A percentile compares a stretch with the other conserved stretches of the same genome.
These are phyloP conservation scores for Tiphia femorata DNA, from an alignment of 2,888 invertebrate species.

Conservation along the genomic window DNA sequence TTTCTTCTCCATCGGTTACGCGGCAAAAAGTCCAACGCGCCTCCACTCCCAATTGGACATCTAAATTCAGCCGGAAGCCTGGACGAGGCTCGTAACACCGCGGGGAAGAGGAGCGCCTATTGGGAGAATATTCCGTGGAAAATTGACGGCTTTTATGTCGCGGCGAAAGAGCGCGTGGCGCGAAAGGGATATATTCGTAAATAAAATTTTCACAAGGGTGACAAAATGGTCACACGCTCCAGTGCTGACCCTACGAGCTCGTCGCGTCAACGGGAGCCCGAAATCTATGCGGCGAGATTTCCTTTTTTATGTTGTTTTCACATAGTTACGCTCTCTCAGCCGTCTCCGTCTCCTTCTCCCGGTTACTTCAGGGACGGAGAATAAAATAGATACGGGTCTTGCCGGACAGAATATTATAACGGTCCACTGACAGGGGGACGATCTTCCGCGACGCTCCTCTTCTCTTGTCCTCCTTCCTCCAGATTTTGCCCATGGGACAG, in stretches of 20 bases:
- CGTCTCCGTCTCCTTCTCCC: no score
- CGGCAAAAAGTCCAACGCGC: constrained; percentile 10
- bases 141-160: constrained; percentile 33
- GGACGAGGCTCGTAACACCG: constrained; percentile 27
- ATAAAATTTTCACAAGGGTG: constrained; percentile 60
- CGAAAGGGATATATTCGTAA: constrained; percentile 51
- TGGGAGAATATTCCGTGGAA: constrained; percentile 23
- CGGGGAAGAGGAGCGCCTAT: no score
- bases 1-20: background rate
- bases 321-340: constrained; percentile 59
- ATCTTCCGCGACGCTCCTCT: constrained; percentile 30
- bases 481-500: constrained; percentile 5
- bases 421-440: constrained; percentile 57
- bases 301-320: constrained; percentile 63
- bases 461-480: constrained; percentile 9
- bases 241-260: constrained; percentile 61
- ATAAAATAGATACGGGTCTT: constrained; percentile 49
- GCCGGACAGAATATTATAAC: constrained; percentile 64
- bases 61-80: constrained; percentile 47
- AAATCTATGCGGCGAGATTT: constrained; percentile 53
- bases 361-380: constrained; percentile 41
- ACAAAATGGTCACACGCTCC: constrained; percentile 66
- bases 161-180: constrained; percentile 12
- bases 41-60: constrained; percentile 38
- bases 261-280: constrained; percentile 48